Base-by-base conservation (phyloP, 2,113 vertebrate species). In the Macheiramphus alcinus region DNA sequence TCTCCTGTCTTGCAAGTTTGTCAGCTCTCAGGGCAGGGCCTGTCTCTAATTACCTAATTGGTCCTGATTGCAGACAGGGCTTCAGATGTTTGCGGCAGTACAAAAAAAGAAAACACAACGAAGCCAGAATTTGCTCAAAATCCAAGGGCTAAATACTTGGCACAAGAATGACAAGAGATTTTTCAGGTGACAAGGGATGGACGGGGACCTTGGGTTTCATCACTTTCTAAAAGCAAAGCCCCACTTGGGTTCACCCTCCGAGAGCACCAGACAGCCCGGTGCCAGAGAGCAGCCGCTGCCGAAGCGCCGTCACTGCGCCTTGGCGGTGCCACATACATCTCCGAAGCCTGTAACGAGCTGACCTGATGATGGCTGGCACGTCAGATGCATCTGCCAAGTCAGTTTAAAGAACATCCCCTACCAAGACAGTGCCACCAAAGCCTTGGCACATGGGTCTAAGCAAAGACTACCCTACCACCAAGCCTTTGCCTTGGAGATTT, bases 341-440 rank as follows among this genome's bases (percentile, higher is more conserved):
- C 74, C 2, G 4, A 26, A 1, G 2, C 45, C 0, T 0, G 1
- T 6, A 73, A 59, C 2, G 11, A 72, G 11, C 6, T 31, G 40
- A 81, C 16, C 22, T 5, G 7, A 52, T 0, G 4, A 48, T 1
- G 7, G 7, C 42, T 52, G 45, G 34, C 52, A 34, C 3, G 1
- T 7, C 16, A 43, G 52, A 74, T 16, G 10, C 52, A 53, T 59
- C 68, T 68, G 29, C 19, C 52, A 52, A 55, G 53, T 45, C 29
- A 40, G 19, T 27, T 93, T 72, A 63, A 72, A 85, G 70, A 92
- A 75, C 29, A 31, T 0, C 0, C 17, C 23, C 52, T 0, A 0
- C 26, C 67, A 50, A 70, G n/a, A 27, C 52, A 29, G 16, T 2
- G 8, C 42, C 63, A 84, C 25, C 45, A 55, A 29, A 89, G 43